A percentile compares a stretch with the other conserved stretches of the same genome.
phyloP scores from a whole-genome alignment of 1,140 invertebrate genomes.

The Zaprionus capensis region DNA sequence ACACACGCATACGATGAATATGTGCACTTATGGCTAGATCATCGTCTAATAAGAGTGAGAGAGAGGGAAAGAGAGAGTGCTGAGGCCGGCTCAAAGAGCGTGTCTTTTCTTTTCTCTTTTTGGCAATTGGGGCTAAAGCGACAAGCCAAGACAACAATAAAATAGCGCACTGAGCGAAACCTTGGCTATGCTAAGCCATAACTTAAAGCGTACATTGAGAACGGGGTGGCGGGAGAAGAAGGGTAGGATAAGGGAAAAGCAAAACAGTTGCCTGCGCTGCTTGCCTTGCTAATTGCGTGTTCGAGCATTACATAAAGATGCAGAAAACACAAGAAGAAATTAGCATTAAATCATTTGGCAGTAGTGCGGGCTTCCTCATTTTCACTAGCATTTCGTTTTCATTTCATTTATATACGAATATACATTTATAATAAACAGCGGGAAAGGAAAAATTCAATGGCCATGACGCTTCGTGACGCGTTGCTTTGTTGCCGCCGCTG shows the following conservation, averaged over 20 bases:
- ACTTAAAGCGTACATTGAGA: conserved; percentile 15
- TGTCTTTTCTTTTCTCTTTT: conserved; percentile 44
- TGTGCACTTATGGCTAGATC: conserved; percentile 46
- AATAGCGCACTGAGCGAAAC: conserved; percentile 35
- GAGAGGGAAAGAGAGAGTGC: conserved; percentile 15
- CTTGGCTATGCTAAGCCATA: conserved; percentile 31
- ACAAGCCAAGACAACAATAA: conserved; percentile 21
- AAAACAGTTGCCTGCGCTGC: conserved; percentile 32
- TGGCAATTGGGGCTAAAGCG: conserved; percentile 64
- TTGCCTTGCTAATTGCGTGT: conserved; percentile 34
- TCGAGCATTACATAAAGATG: conserved; percentile 47
- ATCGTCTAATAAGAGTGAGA: conserved; percentile 16
- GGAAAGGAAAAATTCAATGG: conserved; percentile 77
- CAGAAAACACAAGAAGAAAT: conserved; percentile 36
- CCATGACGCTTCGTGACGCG: conserved; percentile 83
- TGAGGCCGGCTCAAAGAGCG: conserved; percentile 35
- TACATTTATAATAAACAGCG: conserved; percentile 55
- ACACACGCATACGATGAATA: not conserved
- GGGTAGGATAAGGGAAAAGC: conserved; percentile 12
- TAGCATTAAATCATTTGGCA: conserved; percentile 44
- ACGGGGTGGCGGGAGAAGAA: not conserved
- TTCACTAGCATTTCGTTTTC: conserved; percentile 60
- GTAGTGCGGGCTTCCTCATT: conserved; percentile 49
- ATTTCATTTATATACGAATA: conserved; percentile 55
- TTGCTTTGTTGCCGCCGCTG: conserved; percentile 1